These are phyloP conservation scores for Megaceryle alcyon DNA, from an alignment of 2,797 vertebrate species.

Conservation along the genomic window DNA sequence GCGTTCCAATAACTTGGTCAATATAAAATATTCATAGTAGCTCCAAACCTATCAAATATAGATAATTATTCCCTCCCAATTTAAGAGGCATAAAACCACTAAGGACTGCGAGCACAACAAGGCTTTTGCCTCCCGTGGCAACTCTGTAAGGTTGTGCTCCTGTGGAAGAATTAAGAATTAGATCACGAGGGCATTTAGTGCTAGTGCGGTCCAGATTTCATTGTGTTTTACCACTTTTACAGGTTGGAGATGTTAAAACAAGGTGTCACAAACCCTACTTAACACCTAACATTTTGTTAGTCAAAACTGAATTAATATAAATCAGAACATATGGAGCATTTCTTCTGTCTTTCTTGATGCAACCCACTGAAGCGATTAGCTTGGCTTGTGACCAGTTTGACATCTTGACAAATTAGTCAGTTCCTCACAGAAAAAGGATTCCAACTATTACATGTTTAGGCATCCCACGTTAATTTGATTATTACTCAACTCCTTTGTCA, in stretches of 20 bases:
- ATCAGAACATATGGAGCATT: constrained; percentile 63
- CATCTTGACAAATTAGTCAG: constrained; percentile 53
- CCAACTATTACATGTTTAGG: background rate
- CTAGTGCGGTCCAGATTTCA: background rate
- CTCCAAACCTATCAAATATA: constrained; percentile 17
- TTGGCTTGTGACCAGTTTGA: constrained; percentile 59
- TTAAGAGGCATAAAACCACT: background rate
- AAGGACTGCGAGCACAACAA: background rate
- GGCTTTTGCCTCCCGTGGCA: background rate
- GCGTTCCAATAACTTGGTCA: constrained; percentile 32
- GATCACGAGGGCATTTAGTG: background rate
- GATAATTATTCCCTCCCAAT: background rate
- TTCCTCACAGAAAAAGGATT: constrained; percentile 12
- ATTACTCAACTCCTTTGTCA: background rate
- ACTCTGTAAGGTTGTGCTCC: background rate
- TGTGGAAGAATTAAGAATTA: background rate
- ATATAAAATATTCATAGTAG: constrained; percentile 48
- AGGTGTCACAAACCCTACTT: constrained; percentile 43
- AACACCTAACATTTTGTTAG: constrained; percentile 62
- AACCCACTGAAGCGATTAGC: constrained; percentile 40
- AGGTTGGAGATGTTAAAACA: constrained; percentile 39
- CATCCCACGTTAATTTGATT: constrained; percentile 12
- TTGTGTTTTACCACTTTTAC: background rate
- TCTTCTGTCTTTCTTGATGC: constrained; percentile 53
- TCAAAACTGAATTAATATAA: constrained; percentile 65